These are phyloP conservation scores for Dreissena polymorpha DNA, from an alignment of 1,140 invertebrate genomes.

Conservation along the genomic window DNA sequence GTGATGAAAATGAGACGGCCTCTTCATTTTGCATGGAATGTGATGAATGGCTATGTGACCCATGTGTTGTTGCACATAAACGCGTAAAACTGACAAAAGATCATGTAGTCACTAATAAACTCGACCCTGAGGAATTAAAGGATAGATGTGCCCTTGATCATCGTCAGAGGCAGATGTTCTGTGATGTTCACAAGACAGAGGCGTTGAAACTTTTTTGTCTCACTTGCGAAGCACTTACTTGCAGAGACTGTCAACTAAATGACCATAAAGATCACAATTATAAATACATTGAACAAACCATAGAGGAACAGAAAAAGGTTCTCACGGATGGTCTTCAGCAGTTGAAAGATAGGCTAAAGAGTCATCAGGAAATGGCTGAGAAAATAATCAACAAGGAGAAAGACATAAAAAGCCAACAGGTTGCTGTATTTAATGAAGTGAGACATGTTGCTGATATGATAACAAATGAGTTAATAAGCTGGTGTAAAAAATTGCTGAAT, in stretches of 20 bases:
- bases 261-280: constrained; percentile 96
- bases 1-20: constrained; percentile 89
- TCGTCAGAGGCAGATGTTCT: constrained; percentile 81
- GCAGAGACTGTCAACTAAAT: constrained; percentile 93
- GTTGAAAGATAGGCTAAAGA: constrained; percentile 84
- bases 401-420: constrained; percentile 79
- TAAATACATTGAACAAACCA: constrained; percentile 94
- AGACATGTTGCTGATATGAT: constrained; percentile 62
- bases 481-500: constrained; percentile 53
- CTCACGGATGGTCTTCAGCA: constrained; percentile 88
- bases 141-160: background rate
- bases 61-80: constrained; percentile 87
- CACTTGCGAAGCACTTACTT: constrained; percentile 93
- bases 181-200: constrained; percentile 88
- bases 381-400: constrained; percentile 88
- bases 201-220: constrained; percentile 93
- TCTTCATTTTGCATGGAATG: constrained; percentile 94
- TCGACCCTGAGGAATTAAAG: constrained; percentile 30
- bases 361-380: constrained; percentile 34
- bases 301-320: constrained; percentile 86
- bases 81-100: constrained; percentile 95
- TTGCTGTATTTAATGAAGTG: constrained; percentile 49
- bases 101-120: constrained; percentile 91
- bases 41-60: constrained; percentile 93
- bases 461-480: constrained; percentile 52